Base-by-base conservation (phyloP, 37 sponge, comb jelly and placozoan genomes). In the Beroe forskalii region DNA sequence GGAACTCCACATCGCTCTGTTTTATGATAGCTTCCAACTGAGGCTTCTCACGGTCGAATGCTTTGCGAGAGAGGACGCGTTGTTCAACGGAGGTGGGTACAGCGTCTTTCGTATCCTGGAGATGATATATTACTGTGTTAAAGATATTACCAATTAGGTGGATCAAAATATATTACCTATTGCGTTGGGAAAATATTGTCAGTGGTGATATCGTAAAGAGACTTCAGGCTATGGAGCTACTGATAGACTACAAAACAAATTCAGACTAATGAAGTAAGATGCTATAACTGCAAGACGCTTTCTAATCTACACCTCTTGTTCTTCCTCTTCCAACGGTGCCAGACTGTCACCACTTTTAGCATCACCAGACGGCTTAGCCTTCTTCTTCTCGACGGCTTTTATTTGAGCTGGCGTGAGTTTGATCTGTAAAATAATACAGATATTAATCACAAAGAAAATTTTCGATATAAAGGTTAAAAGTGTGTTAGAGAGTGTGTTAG, bases 21-120 rank as follows among this genome's bases (percentile, higher is more conserved):
- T 80, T 80, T 80, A 80, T 80, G 28, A 80, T 80, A 9, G 86
- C 86, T 42, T 80, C 86, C 48, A 80, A 48, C 30, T 80, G 86
- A 28, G 86, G 86, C 48, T 80, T 80, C 55, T 80, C 86, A 0
- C 86, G 43, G 86, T 80, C 86, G 27, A 80, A 80, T 9, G 44
- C 55, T 25, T 80, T 80, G 25, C 86, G 44, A 48, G 20, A 33
- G 30, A 80, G 25, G 1, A 80, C 86, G 1, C 86, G 43, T 44
- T 80, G 86, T 44, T 80, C 86, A 44, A 80, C 86, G 14, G 86
- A 80, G n/a, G 44, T 38, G 1, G 86, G 86, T n/a, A 80, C 86
- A 23, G 20, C 35, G 31, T 80, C 86, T 27, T 80, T 20, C 38
- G 55, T 38, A 27, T 80, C 40, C 86, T 80, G 55, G 42, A 20